phyloP scores from a whole-genome alignment of 2,113 vertebrate genomes.

The Brachionichthys hirsutus region DNA sequence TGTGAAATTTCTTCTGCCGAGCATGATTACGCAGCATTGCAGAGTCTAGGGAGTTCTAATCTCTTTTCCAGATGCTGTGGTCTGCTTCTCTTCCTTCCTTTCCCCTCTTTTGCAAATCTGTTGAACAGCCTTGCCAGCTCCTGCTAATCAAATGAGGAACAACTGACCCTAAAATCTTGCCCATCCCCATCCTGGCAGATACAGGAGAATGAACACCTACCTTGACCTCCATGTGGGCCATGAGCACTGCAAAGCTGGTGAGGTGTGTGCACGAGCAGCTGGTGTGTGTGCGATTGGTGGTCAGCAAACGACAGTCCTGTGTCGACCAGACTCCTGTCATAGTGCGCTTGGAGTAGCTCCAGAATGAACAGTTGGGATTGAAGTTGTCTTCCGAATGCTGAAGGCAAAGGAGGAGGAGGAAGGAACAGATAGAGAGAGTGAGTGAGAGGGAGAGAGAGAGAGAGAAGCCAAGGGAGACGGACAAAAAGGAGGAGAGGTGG shows the following conservation, averaged over 20 bases:
- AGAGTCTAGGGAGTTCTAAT: conserved; percentile 35
- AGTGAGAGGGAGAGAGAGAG: conserved; percentile 13
- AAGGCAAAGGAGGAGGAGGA: conserved; percentile 12
- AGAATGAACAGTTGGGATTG: conserved; percentile 99
- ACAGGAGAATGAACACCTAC: conserved; percentile 69
- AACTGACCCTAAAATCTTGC: conserved; percentile 36
- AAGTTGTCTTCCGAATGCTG: conserved; percentile 98
- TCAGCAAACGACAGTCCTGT: conserved; percentile 93
- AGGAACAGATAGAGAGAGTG: background rate
- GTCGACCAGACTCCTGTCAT: conserved; percentile 98
- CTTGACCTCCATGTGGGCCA: conserved; percentile 97
- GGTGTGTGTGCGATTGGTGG: conserved; percentile 94
- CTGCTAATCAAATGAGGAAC: conserved; percentile 53
- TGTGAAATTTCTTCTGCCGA: conserved; percentile 41
- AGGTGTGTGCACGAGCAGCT: conserved; percentile 97
- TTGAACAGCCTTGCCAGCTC: conserved; percentile 25
- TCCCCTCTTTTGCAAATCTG: conserved; percentile 5
- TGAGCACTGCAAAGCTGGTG: conserved; percentile 96
- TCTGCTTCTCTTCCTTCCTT: conserved; percentile 17
- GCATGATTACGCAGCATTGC: conserved; percentile 37
- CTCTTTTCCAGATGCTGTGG: conserved; percentile 47
- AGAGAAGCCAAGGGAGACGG: conserved; percentile 7
- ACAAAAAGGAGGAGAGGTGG: conserved; percentile 21
- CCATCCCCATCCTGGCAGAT: conserved; percentile 11
- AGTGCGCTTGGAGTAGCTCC: conserved; percentile 97